Conservation (phyloP, 1,140 invertebrate genomes). For the Leptinotarsa texana region DNA sequence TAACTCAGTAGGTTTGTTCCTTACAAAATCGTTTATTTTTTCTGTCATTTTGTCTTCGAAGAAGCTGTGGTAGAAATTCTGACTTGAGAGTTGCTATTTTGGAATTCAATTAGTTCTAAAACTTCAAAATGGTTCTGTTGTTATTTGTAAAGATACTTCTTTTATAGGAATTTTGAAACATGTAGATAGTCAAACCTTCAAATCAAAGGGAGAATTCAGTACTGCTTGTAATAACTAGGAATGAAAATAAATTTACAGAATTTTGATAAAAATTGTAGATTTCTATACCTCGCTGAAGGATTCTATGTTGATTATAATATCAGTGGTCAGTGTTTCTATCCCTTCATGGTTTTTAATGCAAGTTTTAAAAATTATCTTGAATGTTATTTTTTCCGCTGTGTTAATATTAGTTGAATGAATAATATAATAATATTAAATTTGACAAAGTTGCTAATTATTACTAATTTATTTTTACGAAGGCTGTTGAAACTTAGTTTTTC, state of each 20-base stretch:
- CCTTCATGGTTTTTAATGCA: neutral
- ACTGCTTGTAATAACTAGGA: slow-evolving; percentile 14
- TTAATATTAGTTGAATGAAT: slow-evolving; percentile 34
- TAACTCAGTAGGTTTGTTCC: slow-evolving; percentile 24
- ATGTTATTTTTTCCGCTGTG: slow-evolving; percentile 33
- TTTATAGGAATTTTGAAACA: too few relatives aligned
- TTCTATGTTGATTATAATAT: too few relatives aligned
- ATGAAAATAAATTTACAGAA: neutral
- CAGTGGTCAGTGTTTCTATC: neutral
- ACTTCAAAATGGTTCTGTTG: too few relatives aligned
- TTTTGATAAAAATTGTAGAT: too few relatives aligned
- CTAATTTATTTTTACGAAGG: slow-evolving; percentile 36
- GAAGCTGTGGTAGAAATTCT: neutral
- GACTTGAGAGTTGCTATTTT: too few relatives aligned
- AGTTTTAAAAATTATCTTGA: neutral
- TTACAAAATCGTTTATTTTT: neutral
- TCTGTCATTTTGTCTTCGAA: neutral
- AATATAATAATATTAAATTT: neutral
- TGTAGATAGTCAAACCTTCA: too few relatives aligned
- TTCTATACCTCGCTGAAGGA: too few relatives aligned
- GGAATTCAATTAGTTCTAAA: too few relatives aligned
- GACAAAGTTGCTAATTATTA: slow-evolving; percentile 9
- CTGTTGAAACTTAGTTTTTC: slow-evolving; percentile 37
- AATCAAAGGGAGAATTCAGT: too few relatives aligned
- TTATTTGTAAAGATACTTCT: too few relatives aligned